These are phyloP conservation scores for Mycteria americana DNA, from an alignment of 2,797 vertebrate genomes.

Conservation along the genomic window DNA sequence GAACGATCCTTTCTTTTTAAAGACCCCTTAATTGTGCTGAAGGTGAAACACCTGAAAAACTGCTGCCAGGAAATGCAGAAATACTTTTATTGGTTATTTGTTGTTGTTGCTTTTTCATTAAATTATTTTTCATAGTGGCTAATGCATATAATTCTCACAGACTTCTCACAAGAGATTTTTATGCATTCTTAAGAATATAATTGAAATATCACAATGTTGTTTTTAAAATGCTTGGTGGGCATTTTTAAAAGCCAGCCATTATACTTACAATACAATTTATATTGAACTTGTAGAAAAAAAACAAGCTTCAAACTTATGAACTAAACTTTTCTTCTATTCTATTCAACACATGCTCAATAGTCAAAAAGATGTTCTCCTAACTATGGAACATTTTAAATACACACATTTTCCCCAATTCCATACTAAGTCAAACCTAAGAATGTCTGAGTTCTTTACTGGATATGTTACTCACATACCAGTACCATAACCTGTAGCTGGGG, in stretches of 20 bases:
- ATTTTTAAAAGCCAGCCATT: not conserved
- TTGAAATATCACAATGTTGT: not conserved
- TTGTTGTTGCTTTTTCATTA: not conserved
- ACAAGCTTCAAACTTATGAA: not conserved
- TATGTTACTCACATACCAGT: not conserved
- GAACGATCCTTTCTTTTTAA: not conserved
- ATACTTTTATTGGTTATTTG: not conserved
- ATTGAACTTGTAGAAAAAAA: not conserved
- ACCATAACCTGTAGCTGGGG: not conserved
- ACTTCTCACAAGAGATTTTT: not conserved
- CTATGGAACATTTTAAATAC: not conserved
- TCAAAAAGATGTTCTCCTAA: not conserved
- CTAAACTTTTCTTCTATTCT: not conserved
- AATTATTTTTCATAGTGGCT: not conserved
- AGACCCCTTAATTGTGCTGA: not conserved
- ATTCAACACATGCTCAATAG: not conserved
- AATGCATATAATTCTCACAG: not conserved
- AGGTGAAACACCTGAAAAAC: not conserved
- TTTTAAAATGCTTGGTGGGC: not conserved
- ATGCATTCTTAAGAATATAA: not conserved
- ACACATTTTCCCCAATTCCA: not conserved
- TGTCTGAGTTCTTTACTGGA: not conserved
- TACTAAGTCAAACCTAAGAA: not conserved
- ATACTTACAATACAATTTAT: not conserved
- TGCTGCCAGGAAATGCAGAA: not conserved